phyloP scores from a whole-genome alignment of 2,113 vertebrate species.

The Dicaeum eximium region DNA sequence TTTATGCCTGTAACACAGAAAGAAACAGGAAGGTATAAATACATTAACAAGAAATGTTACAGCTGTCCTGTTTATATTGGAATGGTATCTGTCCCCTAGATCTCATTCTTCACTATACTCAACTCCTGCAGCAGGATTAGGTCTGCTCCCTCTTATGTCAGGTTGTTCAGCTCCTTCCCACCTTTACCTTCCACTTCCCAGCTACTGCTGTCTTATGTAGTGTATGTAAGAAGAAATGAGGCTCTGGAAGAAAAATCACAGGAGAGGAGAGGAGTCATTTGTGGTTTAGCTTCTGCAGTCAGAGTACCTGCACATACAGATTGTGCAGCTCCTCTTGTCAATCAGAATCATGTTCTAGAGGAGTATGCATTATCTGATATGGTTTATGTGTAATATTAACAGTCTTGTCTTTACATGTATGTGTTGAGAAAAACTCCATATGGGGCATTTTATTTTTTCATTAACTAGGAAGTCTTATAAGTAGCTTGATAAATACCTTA shows the following conservation, averaged over 20 bases:
- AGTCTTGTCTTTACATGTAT: neutral
- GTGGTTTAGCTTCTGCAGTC: neutral
- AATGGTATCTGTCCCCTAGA: neutral
- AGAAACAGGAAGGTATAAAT: neutral
- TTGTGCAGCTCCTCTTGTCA: neutral
- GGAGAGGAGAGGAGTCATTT: neutral
- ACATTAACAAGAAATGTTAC: neutral
- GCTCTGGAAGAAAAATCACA: neutral
- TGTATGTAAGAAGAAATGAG: neutral
- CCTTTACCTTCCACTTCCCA: neutral
- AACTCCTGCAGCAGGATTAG: neutral
- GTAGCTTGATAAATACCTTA: neutral
- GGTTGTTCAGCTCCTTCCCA: neutral
- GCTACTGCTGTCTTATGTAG: neutral
- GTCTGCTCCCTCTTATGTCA: neutral
- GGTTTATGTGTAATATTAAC: neutral
- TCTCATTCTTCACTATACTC: neutral
- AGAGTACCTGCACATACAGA: neutral
- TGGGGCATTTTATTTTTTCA: neutral
- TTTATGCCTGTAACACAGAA: neutral
- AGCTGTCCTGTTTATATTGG: neutral
- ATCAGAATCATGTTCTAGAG: neutral
- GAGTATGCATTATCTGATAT: neutral
- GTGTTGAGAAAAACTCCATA: neutral
- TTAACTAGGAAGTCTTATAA: neutral